These are phyloP conservation scores for Holcopasites calliopsidis DNA, from an alignment of 1,140 invertebrate genomes.

Conservation along the genomic window DNA sequence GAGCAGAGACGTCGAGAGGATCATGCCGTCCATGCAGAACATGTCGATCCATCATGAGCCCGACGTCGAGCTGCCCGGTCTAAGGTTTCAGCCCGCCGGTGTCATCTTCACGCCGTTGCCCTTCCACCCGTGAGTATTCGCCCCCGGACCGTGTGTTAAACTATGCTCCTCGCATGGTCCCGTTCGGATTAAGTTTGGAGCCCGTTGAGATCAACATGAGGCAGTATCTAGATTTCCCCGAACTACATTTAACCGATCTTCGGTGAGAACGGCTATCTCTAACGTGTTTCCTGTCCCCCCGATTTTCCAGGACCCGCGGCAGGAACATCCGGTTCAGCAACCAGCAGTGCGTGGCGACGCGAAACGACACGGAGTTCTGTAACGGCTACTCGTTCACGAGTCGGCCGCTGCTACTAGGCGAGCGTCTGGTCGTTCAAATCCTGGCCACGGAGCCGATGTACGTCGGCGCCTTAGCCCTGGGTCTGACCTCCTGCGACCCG, in stretches of 20 bases:
- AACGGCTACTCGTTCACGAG: conserved; percentile 97
- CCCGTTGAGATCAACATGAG: too few species aligned
- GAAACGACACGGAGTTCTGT: conserved; percentile 92
- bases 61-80: conserved; percentile 80
- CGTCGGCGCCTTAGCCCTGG: conserved; percentile 93
- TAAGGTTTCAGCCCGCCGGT: conserved; percentile 84
- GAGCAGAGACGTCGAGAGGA: conserved; percentile 79
- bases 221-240: too few species aligned
- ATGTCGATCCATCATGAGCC: conserved; percentile 78
- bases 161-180: too few species aligned
- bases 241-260: too few species aligned
- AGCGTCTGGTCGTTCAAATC: conserved; percentile 93
- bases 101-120: conserved; percentile 84
- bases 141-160: too few species aligned
- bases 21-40: conserved; percentile 81
- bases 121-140: conserved; percentile 82
- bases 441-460: conserved; percentile 91
- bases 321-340: conserved; percentile 91
- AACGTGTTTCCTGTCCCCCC: too few species aligned
- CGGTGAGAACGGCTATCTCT: too few species aligned
- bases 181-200: too few species aligned
- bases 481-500: conserved; percentile 96
- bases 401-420: conserved; percentile 90
- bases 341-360: conserved; percentile 89
- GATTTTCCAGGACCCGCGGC: conserved; percentile 84